Evolutionary conservation across 2,113 vertebrate genomes (phyloP), one percentile per base, ranked within the genome.

Genomic region (Tinamus guttatus): DNA sequence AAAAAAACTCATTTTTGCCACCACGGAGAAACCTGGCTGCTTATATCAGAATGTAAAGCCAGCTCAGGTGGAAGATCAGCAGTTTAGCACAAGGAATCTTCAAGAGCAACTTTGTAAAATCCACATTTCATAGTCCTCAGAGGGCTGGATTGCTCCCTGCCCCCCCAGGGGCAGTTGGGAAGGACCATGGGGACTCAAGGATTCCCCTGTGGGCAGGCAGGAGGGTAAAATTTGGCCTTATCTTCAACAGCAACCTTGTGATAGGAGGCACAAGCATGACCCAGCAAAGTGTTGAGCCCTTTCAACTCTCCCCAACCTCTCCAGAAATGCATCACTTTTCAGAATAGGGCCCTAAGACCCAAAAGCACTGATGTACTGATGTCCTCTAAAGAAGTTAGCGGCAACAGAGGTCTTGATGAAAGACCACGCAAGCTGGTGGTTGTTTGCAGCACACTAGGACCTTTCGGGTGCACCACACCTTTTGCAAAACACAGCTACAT

Each of bases 401-500:
- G 20, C 51, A 71, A 54, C 71, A 85, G 92, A 75, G 73, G n/a
- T 49, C 85, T 62, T 56, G 92, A 83, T 69, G 83, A 88, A 89
- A 94, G 69, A 27, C 52, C 49, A 27, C 0, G 0, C 19, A 74
- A 65, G 30, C 30, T 34, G 49, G 54, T 51, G 40, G 38, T 12
- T 90, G 60, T 81, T 90, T 81, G 67, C 28, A 28, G 80, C 74
- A 85, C 6, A 4, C 51, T 90, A 41, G 27, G 67, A 87, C 73
- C 56, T 24, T 79, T 64, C 68, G 78, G 7, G 5, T 59, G 70
- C 19, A 75, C 75, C 93, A 88, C 79, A 83, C 81, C 93, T 96
- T 93, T 67, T 28, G 45, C 71, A 69, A 95, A 92, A 92, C 15
- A 63, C 3, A 56, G 40, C 30, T 87, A 71, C 85, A 75, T 81